phyloP scores from a whole-genome alignment of 35 echinoderm and acorn worm species.

The Lytechinus pictus region DNA sequence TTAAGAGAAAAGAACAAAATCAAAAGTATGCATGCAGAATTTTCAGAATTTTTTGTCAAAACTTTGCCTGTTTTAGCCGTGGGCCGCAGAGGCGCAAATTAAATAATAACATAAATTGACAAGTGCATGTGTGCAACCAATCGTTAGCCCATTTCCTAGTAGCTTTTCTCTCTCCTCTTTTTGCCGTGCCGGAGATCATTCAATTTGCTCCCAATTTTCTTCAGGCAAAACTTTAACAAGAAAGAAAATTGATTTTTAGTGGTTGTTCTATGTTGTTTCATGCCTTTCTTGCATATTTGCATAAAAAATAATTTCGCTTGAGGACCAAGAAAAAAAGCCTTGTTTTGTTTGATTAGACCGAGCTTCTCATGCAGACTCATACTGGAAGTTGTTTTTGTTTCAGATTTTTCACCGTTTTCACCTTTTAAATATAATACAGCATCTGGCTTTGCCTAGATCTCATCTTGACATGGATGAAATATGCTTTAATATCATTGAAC shows the following conservation, averaged over 20 bases:
- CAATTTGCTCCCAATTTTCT: slow-evolving; percentile 32
- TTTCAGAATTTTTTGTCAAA: neutral
- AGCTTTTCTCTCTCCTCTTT: neutral
- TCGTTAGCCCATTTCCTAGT: slow-evolving; percentile 26
- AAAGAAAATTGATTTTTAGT: neutral
- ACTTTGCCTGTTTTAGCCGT: neutral
- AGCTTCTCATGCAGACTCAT: neutral
- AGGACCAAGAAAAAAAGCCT: neutral
- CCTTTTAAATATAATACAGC: neutral
- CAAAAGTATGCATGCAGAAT: neutral
- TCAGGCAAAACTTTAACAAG: slow-evolving; percentile 41
- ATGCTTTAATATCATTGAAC: too few relatives aligned
- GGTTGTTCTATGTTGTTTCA: neutral
- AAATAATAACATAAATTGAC: slow-evolving; percentile 45
- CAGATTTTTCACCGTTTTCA: neutral
- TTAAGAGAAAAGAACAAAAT: neutral
- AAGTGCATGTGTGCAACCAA: slow-evolving; percentile 27
- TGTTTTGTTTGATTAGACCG: neutral
- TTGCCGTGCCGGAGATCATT: slow-evolving; percentile 23
- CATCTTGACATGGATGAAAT: too few relatives aligned
- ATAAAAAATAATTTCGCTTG: neutral
- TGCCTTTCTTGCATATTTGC: neutral
- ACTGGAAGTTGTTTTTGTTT: neutral
- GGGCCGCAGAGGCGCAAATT: slow-evolving; percentile 19
- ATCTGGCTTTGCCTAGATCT: neutral